phyloP scores from a whole-genome alignment of 2,113 vertebrate species.

The Oreotrochilus melanogaster region DNA sequence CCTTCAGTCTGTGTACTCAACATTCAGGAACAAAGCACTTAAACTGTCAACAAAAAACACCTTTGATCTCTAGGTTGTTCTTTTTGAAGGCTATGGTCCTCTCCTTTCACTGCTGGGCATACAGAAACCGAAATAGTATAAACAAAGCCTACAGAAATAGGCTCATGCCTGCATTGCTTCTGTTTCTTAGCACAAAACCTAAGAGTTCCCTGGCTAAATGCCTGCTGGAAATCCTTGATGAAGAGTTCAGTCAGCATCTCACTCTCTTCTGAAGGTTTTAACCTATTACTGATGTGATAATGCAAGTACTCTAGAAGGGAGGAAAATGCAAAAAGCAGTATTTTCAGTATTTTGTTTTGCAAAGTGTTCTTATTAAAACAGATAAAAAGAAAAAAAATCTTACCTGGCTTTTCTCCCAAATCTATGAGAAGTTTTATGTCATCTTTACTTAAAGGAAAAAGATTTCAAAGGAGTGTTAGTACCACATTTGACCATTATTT shows the following conservation, averaged over 20 bases:
- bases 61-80: background rate
- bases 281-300: background rate
- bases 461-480: background rate
- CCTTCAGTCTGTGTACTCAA: background rate
- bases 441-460: background rate
- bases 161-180: background rate
- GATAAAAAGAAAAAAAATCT: background rate
- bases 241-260: background rate
- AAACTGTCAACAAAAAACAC: background rate
- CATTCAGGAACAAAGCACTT: background rate
- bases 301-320: background rate
- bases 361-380: background rate
- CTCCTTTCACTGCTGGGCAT: background rate
- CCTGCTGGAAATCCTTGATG: rapidly evolving
- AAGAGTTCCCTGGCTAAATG: background rate
- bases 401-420: slow-evolving; percentile 8
- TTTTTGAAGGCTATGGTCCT: background rate
- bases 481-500: background rate
- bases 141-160: background rate
- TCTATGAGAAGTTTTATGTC: background rate
- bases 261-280: background rate
- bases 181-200: background rate
- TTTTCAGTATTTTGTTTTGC: background rate
- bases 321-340: rapidly evolving
- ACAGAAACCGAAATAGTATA: background rate